Base-by-base conservation (phyloP, 2,797 vertebrate species). In the Tauraco hartlaubi region DNA sequence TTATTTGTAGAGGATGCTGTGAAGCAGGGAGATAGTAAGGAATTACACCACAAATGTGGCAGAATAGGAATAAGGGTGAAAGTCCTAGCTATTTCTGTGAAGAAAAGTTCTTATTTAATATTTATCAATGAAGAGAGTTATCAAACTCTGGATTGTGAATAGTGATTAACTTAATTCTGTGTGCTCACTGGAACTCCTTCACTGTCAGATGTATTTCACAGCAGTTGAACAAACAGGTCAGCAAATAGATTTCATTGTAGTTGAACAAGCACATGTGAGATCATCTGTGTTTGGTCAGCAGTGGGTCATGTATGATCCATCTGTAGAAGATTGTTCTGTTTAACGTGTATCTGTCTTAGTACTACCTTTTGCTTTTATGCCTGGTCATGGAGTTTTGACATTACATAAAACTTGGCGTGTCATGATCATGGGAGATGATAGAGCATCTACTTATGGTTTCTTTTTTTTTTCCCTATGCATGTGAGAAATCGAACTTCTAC, bases 391-490 rank as follows among this genome's bases (percentile, higher is more conserved):
- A 74, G 76, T 84, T 95, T 79, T 68, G 69, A 92, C 76, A 75
- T 58, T 75, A 96, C 73, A 37, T 91, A 97, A 94, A 96, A 95
- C 95, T 97, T 98, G 95, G 95, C 96, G 87, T 96, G 88, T 92
- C 89, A 73, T 49, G 77, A 58, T 95, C 93, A 64, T 69, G 81
- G 81, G 86, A 97, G 92, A 88, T 68, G 51, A 56, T 76, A 11
- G 43, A 93, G 58, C 76, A 91, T 92, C 94, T 96, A 85, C 68
- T 95, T 76, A 23, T 39, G 59, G 93, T 74, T 83, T 87, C 39
- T 39, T 11, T 39, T 13, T 39, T 39, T 39, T 39, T 39, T 12
- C 46, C 46, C 22, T 48, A n/a, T 54, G 31, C 37, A 55, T 56
- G 35, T 29, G 76, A 77, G 63, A 69, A 61, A 84, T 66, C 69